Evolutionary conservation across 1,140 invertebrate species (phyloP).

Genomic region (Eubasilissa regina): DNA sequence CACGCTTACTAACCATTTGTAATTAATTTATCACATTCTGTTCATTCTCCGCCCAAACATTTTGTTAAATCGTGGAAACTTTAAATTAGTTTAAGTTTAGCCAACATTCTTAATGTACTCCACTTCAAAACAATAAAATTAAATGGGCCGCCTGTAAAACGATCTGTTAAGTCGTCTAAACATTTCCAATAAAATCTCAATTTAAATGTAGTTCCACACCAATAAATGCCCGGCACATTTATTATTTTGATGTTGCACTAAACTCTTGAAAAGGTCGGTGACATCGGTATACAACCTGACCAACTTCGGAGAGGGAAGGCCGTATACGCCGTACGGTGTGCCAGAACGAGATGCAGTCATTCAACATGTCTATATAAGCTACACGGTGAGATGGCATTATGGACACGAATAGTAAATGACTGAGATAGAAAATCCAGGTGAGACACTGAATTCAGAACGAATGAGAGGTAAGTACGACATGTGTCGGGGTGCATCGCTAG

Average conservation of each 20-base stretch:
- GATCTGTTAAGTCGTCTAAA: too few species aligned
- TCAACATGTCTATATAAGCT: slow-evolving; percentile 12
- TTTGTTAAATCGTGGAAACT: too few species aligned
- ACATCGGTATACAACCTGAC: slow-evolving; percentile 49
- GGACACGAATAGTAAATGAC: neutral
- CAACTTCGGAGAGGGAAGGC: slow-evolving; percentile 45
- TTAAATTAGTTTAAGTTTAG: too few species aligned
- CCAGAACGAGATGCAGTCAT: neutral
- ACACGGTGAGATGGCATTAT: slow-evolving; percentile 22
- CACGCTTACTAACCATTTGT: too few species aligned
- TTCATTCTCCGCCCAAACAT: too few species aligned
- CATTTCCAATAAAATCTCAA: too few species aligned
- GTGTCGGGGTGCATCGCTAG: neutral
- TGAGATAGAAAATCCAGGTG: slow-evolving; percentile 27
- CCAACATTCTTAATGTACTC: too few species aligned
- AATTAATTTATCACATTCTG: too few species aligned
- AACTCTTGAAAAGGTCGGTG: slow-evolving; percentile 50
- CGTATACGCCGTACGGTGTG: neutral
- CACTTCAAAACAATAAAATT: too few species aligned
- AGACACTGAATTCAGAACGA: slow-evolving; percentile 7
- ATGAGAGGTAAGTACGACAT: neutral
- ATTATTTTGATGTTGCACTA: slow-evolving; percentile 54
- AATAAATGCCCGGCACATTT: slow-evolving; percentile 45
- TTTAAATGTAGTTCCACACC: slow-evolving; percentile 1
- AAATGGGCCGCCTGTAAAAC: too few species aligned